Base-by-base conservation (phyloP, 2,113 vertebrate species). In the Salvelinus fontinalis region DNA sequence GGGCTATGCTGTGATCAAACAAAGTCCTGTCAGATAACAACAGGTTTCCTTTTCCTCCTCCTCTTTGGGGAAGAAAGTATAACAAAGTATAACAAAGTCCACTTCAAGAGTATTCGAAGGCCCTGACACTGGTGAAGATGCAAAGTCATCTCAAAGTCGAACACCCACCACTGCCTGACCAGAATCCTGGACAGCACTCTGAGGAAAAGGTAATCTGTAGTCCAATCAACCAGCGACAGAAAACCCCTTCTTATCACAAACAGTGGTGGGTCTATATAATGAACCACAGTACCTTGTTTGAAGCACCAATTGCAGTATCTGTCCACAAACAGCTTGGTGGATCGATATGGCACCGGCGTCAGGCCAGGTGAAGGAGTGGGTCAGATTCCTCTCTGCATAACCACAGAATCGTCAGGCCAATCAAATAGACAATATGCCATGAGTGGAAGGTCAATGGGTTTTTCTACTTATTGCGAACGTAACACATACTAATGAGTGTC, bases 221-320 rank as follows among this genome's bases (percentile, higher is more conserved):
- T 48, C n/a, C 66, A 67, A 74, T 76, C 73, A 70, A 49, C 69
- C 16, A 70, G 71, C 78, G 39, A 71, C 39, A 78, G 31, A 31
- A 70, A 71, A 79, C 68, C 24, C 75, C 73, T 77, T 83, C 79
- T 83, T 76, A 68, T 62, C 73, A 67, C 64, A 69, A 69, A 73
- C 16, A 34, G 54, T 64, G 66, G 39, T 44, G 39, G 39, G 84
- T 88, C 83, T 3, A 89, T 90, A 69, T 22, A 82, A 84, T 39
- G 67, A 74, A 34, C 59, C 57, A 29, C 67, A 39, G 59, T 75
- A 72, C 80, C 72, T 79, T 83, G 81, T 82, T 72, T 71, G 71
- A 83, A 75, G 73, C 73, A 24, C 69, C 59, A 39, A 75, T 85
- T 77, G 76, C 85, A 84, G 76, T 83, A 80, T 86, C 78, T 79